A percentile compares a stretch with the other conserved stretches of the same genome.
Conservation (phyloP, 2,888 invertebrate species). For the Strigamia maritima region DNA sequence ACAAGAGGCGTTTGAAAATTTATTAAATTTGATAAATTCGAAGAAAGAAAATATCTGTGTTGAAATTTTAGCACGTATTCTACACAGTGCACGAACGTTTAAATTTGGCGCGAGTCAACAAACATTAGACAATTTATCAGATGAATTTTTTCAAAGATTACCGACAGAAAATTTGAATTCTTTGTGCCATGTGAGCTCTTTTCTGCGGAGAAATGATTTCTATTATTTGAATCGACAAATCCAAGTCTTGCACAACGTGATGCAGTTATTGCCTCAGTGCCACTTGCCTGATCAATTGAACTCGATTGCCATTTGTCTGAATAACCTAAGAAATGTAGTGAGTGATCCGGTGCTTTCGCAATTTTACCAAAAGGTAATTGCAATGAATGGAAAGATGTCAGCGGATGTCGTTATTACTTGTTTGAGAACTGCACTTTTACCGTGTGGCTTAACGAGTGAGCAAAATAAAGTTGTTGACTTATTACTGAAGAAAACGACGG, state of each 20-base stretch:
- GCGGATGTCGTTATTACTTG: background rate
- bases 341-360: background rate
- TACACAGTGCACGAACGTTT: background rate
- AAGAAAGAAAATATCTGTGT: background rate
- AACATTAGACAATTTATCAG: background rate
- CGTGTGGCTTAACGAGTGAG: background rate
- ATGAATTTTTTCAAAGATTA: background rate
- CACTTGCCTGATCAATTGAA: background rate
- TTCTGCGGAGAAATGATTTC: background rate
- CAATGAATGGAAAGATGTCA: background rate
- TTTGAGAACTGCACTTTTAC: background rate
- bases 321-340: background rate
- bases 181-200: background rate
- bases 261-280: background rate
- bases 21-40: background rate
- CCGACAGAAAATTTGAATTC: background rate
- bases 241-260: background rate
- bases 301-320: background rate
- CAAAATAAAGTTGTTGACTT: background rate
- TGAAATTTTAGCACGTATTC: background rate
- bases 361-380: conserved; percentile 3
- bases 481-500: background rate
- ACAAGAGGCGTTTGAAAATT: background rate
- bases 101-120: background rate
- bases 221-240: background rate